Conservation (phyloP, 1,140 invertebrate genomes). For the Galleria mellonella region DNA sequence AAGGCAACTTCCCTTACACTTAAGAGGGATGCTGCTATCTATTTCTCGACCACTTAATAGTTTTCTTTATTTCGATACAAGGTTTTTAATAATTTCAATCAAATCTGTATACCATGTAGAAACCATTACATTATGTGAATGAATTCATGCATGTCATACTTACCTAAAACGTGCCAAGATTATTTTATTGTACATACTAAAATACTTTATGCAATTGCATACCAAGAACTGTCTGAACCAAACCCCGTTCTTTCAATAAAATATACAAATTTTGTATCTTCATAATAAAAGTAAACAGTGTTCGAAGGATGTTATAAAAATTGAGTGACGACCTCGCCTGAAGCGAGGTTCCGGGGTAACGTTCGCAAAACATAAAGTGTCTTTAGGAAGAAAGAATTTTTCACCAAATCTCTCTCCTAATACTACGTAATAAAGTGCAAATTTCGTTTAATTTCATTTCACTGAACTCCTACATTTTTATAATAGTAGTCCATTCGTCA, state of each 20-base stretch:
- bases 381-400: neutral
- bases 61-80: too few species aligned
- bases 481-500: constrained; percentile 17
- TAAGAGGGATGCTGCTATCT: too few species aligned
- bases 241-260: constrained; percentile 10
- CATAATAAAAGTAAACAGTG: constrained; percentile 20
- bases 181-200: too few species aligned
- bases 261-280: constrained; percentile 14
- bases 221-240: neutral
- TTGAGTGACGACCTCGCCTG: constrained; percentile 21
- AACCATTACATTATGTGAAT: too few species aligned
- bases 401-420: neutral
- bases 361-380: neutral
- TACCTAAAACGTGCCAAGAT: too few species aligned
- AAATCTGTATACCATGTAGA: too few species aligned
- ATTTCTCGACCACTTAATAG: too few species aligned
- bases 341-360: constrained; percentile 7
- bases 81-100: too few species aligned
- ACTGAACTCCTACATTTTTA: neutral
- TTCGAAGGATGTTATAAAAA: constrained; percentile 19
- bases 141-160: too few species aligned
- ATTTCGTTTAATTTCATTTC: neutral
- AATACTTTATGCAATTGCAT: too few species aligned
- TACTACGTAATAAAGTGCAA: neutral
- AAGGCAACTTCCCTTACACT: too few species aligned